Evolutionary conservation across 2,797 vertebrate genomes (phyloP), one percentile per base, ranked within the genome.

Genomic region (Podarcis lilfordi): DNA sequence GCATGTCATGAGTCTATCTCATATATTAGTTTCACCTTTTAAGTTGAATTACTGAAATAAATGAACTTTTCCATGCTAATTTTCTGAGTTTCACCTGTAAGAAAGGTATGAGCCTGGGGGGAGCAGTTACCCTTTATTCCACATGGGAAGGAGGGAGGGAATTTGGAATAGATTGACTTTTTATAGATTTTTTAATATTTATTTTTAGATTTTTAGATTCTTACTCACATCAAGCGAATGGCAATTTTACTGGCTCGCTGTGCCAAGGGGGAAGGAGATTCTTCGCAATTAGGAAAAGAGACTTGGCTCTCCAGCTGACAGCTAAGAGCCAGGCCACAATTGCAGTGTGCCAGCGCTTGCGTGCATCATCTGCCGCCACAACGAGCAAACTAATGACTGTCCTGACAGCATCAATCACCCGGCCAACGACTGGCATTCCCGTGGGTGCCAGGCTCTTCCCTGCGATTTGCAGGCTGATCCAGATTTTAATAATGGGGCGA

Each of bases 391-490:
- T 79, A 10, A 72, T 19, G 4, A 15, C 5, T 0, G 0, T 37
- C 66, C 13, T 0, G 55, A 1, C 5, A 55, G 85, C 55, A 35
- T 84, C 89, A 11, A 32, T 87, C 85, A 79, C 9, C 3, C 3
- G 4, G 2, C 37, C 69, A 45, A 32, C 17, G 84, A 71, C 1
- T 0, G 0, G 55, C 2, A 2, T 23, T 89, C 37, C 84, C 59
- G 13, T 0, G 4, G 6, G 8, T 2, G 8, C n/a, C n/a, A 27
- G 32, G 25, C 8, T 64, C 80, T 19, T 45, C 83, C 4, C 21
- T 6, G 68, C 21, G 59, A 74, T 89, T 86, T 72, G 74, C 64
- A 50, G 59, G 69, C 11, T 5, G 72, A 77, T 59, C 66, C 79
- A 5, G 80, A 50, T 6, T 61, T 9, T 72, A 72, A 86, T 89